Conservation (phyloP, 2,797 vertebrate species). For the Sphaeramia orbicularis region DNA sequence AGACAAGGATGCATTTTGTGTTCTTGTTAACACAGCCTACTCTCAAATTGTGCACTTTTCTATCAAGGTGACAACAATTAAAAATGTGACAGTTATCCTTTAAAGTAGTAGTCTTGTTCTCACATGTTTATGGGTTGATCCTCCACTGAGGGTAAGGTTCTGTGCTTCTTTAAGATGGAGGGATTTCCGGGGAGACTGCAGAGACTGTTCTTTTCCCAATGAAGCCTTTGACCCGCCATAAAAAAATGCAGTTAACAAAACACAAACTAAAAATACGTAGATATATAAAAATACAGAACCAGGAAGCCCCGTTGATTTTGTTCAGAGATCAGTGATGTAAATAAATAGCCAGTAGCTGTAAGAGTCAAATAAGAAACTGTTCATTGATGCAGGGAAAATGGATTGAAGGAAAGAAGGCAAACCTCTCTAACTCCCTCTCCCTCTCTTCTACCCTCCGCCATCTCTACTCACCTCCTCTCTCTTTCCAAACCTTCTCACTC, state of each 20-base stretch:
- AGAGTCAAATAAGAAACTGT: conserved; percentile 13
- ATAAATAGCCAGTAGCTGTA: neutral
- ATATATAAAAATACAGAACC: neutral
- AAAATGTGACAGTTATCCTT: too few relatives aligned
- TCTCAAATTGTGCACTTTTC: too few relatives aligned
- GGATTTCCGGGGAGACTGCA: too few relatives aligned
- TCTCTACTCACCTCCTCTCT: too few relatives aligned
- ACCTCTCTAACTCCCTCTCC: too few relatives aligned
- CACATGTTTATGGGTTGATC: neutral
- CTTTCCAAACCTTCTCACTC: too few relatives aligned
- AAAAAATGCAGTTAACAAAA: neutral
- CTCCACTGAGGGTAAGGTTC: neutral
- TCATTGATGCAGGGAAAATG: neutral
- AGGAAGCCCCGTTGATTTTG: conserved; percentile 4
- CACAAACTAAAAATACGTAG: neutral
- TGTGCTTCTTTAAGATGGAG: conserved; percentile 73
- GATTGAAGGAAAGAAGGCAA: neutral
- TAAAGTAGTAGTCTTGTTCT: neutral
- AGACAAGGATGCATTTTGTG: too few relatives aligned
- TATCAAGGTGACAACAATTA: too few relatives aligned
- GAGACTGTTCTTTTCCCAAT: too few relatives aligned
- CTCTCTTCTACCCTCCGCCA: too few relatives aligned
- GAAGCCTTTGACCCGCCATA: conserved; percentile 56
- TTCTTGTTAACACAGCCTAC: too few relatives aligned
- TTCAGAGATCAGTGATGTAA: conserved; percentile 6